A percentile compares a stretch with the other conserved stretches of the same genome.
Evolutionary conservation across 1,140 invertebrate genomes (phyloP).

Genomic region (Apis laboriosa): DNA sequence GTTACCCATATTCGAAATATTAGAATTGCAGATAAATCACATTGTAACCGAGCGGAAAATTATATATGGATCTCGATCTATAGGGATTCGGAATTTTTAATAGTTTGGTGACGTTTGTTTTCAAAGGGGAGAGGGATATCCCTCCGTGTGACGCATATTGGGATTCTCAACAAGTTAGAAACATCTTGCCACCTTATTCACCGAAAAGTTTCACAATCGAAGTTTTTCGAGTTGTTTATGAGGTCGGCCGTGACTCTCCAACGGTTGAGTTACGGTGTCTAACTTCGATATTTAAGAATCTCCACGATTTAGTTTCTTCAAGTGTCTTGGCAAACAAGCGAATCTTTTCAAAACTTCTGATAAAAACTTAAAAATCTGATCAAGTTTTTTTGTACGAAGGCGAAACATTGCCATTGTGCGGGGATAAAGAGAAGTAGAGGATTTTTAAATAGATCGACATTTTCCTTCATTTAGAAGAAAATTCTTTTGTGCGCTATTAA

Average conservation of each 20-base stretch:
- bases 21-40: slow-evolving; percentile 20
- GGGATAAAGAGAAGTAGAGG: too few species aligned
- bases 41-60: slow-evolving; percentile 25
- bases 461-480: too few species aligned
- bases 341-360: background rate
- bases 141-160: slow-evolving; percentile 51
- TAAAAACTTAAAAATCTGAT: background rate
- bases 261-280: slow-evolving; percentile 46
- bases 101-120: slow-evolving; percentile 70
- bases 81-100: slow-evolving; percentile 68
- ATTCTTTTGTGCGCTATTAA: too few species aligned
- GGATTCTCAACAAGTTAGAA: slow-evolving; percentile 17
- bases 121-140: slow-evolving; percentile 23
- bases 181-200: slow-evolving; percentile 56
- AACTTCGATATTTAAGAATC: slow-evolving; percentile 59
- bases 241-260: slow-evolving; percentile 55
- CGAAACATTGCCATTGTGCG: too few species aligned
- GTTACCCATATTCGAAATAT: background rate
- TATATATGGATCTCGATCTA: slow-evolving; percentile 50
- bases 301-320: slow-evolving; percentile 26
- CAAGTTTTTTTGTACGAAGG: background rate
- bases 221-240: slow-evolving; percentile 79
- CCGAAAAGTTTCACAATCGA: slow-evolving; percentile 79
- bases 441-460: too few species aligned
- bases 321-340: background rate